Evolutionary conservation across 2,797 vertebrate species (phyloP), one percentile per base, ranked within the genome.

Genomic region (Anabacerthia variegaticeps): DNA sequence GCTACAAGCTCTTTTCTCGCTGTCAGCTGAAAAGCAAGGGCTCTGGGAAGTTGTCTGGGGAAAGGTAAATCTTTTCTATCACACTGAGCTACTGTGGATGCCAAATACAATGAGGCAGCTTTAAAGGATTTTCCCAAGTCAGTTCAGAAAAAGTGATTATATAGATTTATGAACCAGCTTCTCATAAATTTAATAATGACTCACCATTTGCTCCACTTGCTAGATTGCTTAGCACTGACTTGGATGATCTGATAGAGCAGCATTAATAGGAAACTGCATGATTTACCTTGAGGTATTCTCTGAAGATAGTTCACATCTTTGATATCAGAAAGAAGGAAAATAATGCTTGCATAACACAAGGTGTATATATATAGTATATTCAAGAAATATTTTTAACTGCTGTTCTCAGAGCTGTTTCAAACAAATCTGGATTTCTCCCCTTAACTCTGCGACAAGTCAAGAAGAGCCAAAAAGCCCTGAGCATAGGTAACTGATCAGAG

Each of bases 101-200:
- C 77, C 92, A 96, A 93, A 90, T 48, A 84, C 82, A 95, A 95
- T 85, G 89, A 95, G 72, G 65, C 72, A 92, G 92, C 77, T 95
- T 95, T 93, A 94, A 96, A 90, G 93, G 86, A 96, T 95, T 96
- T 95, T 96, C 92, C 71, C 89, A 93, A 94, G 92, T 95, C 96
- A 95, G 80, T 75, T 96, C 86, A 96, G 91, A 95, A 95, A 94
- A 94, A 94, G 94, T 95, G 89, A 95, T 96, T 96, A 92, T 88
- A 79, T 58, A 84, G 89, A 96, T 96, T 97, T 96, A 95, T 95
- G 93, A 89, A 94, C 34, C 75, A 77, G 80, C 62, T 94, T 85
- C 93, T 95, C 83, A 87, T 96, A 96, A 93, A 87, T 96, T 85
- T 93, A 95, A 89, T 96, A 95, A 94, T 87, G 90, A 94, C 83